These are phyloP conservation scores for Nasonia longicornis DNA, from an alignment of 1,140 invertebrate species.

Conservation along the genomic window DNA sequence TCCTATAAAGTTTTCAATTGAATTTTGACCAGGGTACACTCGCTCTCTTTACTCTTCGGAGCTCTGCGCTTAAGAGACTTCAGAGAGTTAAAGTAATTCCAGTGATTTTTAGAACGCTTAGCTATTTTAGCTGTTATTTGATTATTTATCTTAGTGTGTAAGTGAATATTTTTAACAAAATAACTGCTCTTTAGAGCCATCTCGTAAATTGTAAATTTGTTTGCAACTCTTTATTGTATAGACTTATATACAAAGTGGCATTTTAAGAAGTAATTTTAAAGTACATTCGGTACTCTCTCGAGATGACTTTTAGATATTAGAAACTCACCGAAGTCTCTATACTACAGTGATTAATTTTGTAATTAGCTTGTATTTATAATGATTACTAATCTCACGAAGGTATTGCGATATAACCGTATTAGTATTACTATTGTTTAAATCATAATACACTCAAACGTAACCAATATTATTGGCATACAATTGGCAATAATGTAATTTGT, in stretches of 20 bases:
- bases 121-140: slow-evolving; percentile 39
- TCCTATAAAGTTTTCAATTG: slow-evolving; percentile 25
- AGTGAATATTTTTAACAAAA: slow-evolving; percentile 31
- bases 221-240: slow-evolving; percentile 41
- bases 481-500: slow-evolving; percentile 64
- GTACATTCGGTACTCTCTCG: slow-evolving; percentile 25
- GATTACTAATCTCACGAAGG: slow-evolving; percentile 54
- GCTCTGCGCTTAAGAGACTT: slow-evolving; percentile 35
- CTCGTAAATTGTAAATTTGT: slow-evolving; percentile 45
- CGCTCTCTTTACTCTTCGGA: slow-evolving; percentile 39
- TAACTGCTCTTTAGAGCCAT: slow-evolving; percentile 28
- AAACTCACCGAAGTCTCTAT: slow-evolving; percentile 47
- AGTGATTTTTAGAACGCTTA: slow-evolving; percentile 46
- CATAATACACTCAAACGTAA: slow-evolving; percentile 53
- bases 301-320: slow-evolving; percentile 18
- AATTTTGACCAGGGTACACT: slow-evolving; percentile 26
- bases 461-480: slow-evolving; percentile 39
- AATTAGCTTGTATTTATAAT: slow-evolving; percentile 68
- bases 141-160: slow-evolving; percentile 44
- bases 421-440: slow-evolving; percentile 63
- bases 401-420: slow-evolving; percentile 49
- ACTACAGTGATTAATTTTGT: slow-evolving; percentile 58
- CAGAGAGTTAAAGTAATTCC: slow-evolving; percentile 41
- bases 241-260: slow-evolving; percentile 30
- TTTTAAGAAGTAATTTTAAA: slow-evolving; percentile 30